Base-by-base conservation (phyloP, 2,888 invertebrate genomes). In the Nephrotoma guestfalica region DNA sequence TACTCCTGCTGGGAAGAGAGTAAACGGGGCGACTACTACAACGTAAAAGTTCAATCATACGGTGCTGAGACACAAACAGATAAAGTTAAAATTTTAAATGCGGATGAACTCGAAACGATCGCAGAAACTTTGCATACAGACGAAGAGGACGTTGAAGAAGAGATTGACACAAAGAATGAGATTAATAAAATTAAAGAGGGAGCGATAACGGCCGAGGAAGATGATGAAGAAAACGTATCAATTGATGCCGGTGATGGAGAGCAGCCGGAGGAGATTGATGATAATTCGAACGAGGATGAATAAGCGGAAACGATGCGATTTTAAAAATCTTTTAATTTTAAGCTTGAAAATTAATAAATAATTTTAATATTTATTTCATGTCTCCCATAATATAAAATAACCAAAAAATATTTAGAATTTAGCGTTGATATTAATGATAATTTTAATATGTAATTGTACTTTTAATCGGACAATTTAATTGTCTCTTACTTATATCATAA, bases 1-100 rank as follows among this genome's bases (percentile, higher is more conserved):
- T 91, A 91, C 83, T 91, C 91, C 86, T 91, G 91, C 87, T 91
- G 91, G 90, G 92, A 91, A 88, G 91, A 91, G 43, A 90, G 90
- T 87, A 89, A 91, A 3, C 89, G 90, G 86, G 89, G 89, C 30
- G 91, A 91, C 86, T 92, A 90, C 85, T 88, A 90, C n/a, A 89
- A 88, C 84, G 89, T 91, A 0, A 89, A 90, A 87, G 91, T 91
- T 4, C 91, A 90, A 87, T 90, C 90, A 15, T 71, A 9, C 9
- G 87, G 90, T 87, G 88, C 88, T 40, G 88, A 88, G 13, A 88
- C 88, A 18, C 88, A 88, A 18, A 87, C 86, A 43, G 89, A 91
- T 15, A 90, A 91, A 18, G 90, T 91, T 0, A 89, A 90, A 87
- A 88, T 91, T 5, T 88, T 89, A n/a, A 89, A 90, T 87, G 83